Evolutionary conservation across 2,797 vertebrate species (phyloP).

Genomic region (Serranus cabrilla): DNA sequence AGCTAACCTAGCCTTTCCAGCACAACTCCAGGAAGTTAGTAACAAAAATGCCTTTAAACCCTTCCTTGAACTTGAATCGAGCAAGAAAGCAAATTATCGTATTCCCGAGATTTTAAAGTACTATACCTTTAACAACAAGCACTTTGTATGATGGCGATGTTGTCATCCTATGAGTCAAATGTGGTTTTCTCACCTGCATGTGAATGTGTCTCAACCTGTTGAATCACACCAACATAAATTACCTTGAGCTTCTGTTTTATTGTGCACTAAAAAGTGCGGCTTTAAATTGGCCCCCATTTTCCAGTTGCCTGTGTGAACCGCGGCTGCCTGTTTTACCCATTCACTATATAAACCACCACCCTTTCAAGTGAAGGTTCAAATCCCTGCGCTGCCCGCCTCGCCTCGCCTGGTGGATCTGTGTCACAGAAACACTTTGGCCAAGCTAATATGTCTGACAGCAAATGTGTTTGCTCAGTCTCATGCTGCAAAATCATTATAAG

Average conservation of each 20-base stretch:
- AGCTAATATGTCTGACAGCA: conserved; percentile 80
- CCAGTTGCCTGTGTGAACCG: conserved; percentile 64
- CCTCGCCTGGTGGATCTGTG: conserved; percentile 71
- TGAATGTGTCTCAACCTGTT: conserved; percentile 47
- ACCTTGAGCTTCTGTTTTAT: conserved; percentile 69
- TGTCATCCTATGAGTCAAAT: conserved; percentile 36
- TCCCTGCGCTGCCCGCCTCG: conserved; percentile 51
- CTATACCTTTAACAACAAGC: conserved; percentile 23
- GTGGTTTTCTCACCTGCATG: conserved; percentile 57
- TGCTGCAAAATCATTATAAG: conserved; percentile 85
- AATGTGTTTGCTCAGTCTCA: conserved; percentile 84
- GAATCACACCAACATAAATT: conserved; percentile 62
- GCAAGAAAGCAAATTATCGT: not conserved
- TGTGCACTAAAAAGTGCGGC: conserved; percentile 60
- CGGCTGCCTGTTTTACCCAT: conserved; percentile 72
- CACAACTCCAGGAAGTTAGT: conserved; percentile 6
- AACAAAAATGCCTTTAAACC: not conserved
- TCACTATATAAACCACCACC: conserved; percentile 50
- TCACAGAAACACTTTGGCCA: conserved; percentile 73
- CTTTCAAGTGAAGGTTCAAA: conserved; percentile 71
- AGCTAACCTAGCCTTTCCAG: not conserved
- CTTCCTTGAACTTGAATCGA: not conserved
- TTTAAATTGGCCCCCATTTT: conserved; percentile 66
- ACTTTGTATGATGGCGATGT: conserved; percentile 12
- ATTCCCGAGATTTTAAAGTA: conserved; percentile 16